These are phyloP conservation scores for Sinocyclocheilus grahami DNA, from an alignment of 2,113 vertebrate genomes.

Conservation along the genomic window DNA sequence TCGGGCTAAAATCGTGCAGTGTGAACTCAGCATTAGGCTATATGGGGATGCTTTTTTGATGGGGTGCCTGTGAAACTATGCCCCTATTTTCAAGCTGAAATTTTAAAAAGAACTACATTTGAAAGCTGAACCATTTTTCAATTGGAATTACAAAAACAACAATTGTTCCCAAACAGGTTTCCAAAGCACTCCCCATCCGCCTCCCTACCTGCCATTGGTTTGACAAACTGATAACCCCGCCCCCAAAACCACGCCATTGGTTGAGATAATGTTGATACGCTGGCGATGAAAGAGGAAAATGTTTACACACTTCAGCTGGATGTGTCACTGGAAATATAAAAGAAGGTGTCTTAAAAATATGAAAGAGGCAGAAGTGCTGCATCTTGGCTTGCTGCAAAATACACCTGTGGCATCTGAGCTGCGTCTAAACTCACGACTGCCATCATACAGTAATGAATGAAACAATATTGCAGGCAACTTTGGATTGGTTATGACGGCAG, in stretches of 20 bases:
- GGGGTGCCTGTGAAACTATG: background rate
- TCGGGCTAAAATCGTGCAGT: too few species aligned
- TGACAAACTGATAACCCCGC: background rate
- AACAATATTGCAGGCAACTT: background rate
- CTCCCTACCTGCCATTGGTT: background rate
- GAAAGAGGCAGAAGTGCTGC: background rate
- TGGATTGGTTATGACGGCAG: background rate
- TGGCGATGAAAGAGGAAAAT: background rate
- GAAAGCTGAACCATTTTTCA: background rate
- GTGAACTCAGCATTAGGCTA: background rate
- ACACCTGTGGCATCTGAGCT: conserved; percentile 28
- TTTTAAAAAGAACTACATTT: too few species aligned
- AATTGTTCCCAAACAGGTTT: background rate
- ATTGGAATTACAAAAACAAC: background rate
- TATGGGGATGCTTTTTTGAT: background rate
- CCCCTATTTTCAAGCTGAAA: background rate
- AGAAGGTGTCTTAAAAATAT: background rate
- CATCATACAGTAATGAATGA: conserved; percentile 4
- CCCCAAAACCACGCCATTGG: background rate
- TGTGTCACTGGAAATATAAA: background rate
- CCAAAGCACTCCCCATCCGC: background rate
- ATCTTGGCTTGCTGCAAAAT: background rate
- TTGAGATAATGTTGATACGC: background rate
- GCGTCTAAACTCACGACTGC: background rate
- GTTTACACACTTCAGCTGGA: background rate